Percentiles rank a stretch among this genome's conserved stretches.
phyloP scores from a whole-genome alignment of 2,888 invertebrate genomes.

The Schizaphis graminum region DNA sequence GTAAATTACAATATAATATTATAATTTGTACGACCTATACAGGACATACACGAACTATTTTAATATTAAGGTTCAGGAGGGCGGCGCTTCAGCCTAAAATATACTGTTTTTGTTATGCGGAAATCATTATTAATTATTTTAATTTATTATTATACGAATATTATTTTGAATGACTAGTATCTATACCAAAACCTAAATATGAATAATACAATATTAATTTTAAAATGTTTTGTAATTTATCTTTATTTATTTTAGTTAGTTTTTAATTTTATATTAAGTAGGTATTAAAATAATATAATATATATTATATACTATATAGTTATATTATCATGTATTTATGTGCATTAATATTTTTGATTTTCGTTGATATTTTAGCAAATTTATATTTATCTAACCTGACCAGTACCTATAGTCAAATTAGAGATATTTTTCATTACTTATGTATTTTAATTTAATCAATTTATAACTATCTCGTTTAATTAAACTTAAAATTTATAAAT shows the following conservation, averaged over 20 bases:
- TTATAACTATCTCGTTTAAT: not conserved
- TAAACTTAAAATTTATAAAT: not conserved
- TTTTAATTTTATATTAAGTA: not conserved
- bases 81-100: not conserved
- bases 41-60: not conserved
- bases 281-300: not conserved
- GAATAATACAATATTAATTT: not conserved
- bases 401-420: not conserved
- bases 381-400: not conserved
- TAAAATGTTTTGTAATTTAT: not conserved
- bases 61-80: not conserved
- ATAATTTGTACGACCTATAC: not conserved
- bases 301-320: not conserved
- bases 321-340: not conserved
- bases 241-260: not conserved
- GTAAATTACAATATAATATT: not conserved
- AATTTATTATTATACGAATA: not conserved
- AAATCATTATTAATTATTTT: not conserved
- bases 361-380: not conserved
- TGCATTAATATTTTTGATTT: not conserved
- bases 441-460: not conserved
- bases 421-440: not conserved
- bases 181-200: not conserved
- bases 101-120: not conserved
- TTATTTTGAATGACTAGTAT: not conserved